These are phyloP conservation scores for Champsocephalus gunnari DNA, from an alignment of 2,797 vertebrate species.

Conservation along the genomic window DNA sequence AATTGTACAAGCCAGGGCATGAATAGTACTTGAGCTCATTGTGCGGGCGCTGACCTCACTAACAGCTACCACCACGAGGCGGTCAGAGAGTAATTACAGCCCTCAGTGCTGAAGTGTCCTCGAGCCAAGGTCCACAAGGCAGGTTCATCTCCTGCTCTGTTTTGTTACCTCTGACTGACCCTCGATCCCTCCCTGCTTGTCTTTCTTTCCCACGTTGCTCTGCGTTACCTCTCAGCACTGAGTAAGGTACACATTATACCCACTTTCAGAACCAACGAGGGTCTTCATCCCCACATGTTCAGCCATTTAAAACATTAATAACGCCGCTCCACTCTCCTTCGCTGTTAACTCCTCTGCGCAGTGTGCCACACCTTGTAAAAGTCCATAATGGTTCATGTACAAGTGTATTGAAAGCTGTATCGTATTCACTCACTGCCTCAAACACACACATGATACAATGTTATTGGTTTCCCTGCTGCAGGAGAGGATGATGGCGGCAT, in stretches of 20 bases:
- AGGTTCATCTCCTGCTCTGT: slow-evolving; percentile 66
- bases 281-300: slow-evolving; percentile 9
- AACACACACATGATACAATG: slow-evolving; percentile 18
- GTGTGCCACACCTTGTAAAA: slow-evolving; percentile 51
- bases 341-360: slow-evolving; percentile 21
- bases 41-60: slow-evolving; percentile 69
- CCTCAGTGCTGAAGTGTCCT: slow-evolving; percentile 47
- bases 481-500: slow-evolving; percentile 74
- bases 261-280: neutral
- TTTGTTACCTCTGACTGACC: slow-evolving; percentile 20
- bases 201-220: slow-evolving; percentile 6
- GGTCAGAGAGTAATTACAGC: slow-evolving; percentile 66
- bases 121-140: slow-evolving; percentile 65
- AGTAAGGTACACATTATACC: slow-evolving; percentile 8
- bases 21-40: slow-evolving; percentile 71
- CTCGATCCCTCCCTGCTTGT: neutral
- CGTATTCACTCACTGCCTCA: slow-evolving; percentile 7
- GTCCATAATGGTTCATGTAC: slow-evolving; percentile 19
- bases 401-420: slow-evolving; percentile 21
- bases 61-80: slow-evolving; percentile 56
- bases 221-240: slow-evolving; percentile 3
- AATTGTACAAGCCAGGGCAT: slow-evolving; percentile 48
- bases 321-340: neutral
- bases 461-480: slow-evolving; percentile 49
- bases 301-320: slow-evolving; percentile 36